Evolutionary conservation across 2,888 invertebrate genomes (phyloP), one percentile per base, ranked within the genome.

Genomic region (Ditula angustiorana): DNA sequence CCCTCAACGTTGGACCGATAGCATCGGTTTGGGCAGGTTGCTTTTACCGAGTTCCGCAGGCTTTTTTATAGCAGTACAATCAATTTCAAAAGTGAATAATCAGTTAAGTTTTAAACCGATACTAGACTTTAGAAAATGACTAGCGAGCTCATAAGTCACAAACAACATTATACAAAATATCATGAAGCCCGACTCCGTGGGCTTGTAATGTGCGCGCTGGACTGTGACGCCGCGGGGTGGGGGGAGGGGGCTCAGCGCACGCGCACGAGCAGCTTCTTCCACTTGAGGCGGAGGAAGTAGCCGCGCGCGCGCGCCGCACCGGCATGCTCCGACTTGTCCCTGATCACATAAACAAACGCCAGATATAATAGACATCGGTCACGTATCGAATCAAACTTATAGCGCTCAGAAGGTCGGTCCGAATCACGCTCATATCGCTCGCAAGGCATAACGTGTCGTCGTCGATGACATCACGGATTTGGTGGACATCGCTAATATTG

Each of bases 221-320:
- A 33, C 11, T n/a, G n/a, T 11, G 33, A 4, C n/a, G 33, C 11
- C 33, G 10, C 33, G 10, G 33, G 30, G 44, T 0, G 23, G 28
- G 55, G 23, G 52, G 8, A 44, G 10, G 49, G n/a, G 28, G 21
- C 47, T 28, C 4, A 10, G 53, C 56, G 49, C 49, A 37, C 58
- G 13, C 74, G 76, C 60, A 83, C 74, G 66, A 86, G 78, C 58
- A 85, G 82, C 67, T 78, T 79, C 74, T 76, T 78, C 86, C 86
- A 85, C 57, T 73, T 75, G 67, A 78, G 72, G 64, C 81, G 77
- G 62, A 69, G 73, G 74, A 76, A 70, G 70, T 72, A 70, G 61
- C 62, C 69, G 72, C 58, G 58, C 59, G 57, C 0, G 30, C 30
- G 21, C 68, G 19, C 66, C 69, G 67, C 69, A 59, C 61, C 76